phyloP scores from a whole-genome alignment of 30 jellyfish, hydroid and myxozoan genomes.

The Catostylus mosaicus region DNA sequence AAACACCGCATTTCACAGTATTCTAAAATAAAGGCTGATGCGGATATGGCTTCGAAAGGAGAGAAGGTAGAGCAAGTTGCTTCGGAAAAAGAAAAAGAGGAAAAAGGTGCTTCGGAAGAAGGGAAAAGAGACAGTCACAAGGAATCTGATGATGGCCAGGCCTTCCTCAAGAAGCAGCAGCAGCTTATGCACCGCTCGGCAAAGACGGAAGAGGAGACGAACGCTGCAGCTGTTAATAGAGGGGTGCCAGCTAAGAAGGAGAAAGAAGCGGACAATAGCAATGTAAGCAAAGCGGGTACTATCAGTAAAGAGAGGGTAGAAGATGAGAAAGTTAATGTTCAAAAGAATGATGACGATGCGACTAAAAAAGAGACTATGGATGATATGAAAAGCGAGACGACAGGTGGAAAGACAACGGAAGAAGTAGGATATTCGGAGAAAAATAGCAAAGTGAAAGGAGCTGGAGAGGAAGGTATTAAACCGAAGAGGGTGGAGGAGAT shows the following conservation, averaged over 20 bases:
- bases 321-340: neutral
- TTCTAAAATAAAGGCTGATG: slow-evolving; percentile 29
- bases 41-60: neutral
- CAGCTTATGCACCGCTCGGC: slow-evolving; percentile 29
- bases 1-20: slow-evolving; percentile 38
- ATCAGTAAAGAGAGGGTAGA: neutral
- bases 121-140: slow-evolving; percentile 2
- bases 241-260: neutral
- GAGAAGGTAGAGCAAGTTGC: slow-evolving; percentile 4
- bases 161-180: slow-evolving; percentile 44
- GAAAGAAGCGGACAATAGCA: neutral
- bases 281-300: neutral
- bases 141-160: slow-evolving; percentile 21
- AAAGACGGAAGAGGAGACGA: neutral
- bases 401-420: neutral
- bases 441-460: neutral
- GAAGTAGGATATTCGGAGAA: neutral
- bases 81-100: neutral
- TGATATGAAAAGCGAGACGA: neutral
- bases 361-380: neutral
- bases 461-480: neutral
- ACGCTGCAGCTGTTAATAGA: neutral
- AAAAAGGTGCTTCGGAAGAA: neutral
- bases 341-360: neutral
- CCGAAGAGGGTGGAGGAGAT: neutral